These are phyloP conservation scores for Eretmochelys imbricata DNA, from an alignment of 2,113 vertebrate species.

Conservation along the genomic window DNA sequence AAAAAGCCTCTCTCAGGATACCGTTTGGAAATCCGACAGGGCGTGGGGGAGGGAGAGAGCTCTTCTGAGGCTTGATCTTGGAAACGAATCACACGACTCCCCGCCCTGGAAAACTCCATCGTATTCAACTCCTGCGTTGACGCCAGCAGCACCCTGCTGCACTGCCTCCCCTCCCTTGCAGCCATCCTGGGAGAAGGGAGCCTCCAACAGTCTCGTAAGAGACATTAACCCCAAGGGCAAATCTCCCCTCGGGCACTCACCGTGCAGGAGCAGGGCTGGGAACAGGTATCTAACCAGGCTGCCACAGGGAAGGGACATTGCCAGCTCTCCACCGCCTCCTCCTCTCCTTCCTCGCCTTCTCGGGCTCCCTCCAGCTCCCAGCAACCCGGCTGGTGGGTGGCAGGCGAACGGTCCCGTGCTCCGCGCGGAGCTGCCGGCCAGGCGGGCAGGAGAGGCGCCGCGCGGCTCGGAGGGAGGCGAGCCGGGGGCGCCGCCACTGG, in stretches of 20 bases:
- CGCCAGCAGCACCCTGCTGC: too few relatives aligned
- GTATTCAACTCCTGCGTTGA: too few relatives aligned
- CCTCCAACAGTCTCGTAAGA: not conserved
- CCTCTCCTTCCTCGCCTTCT: not conserved
- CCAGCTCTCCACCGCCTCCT: slow-evolving; percentile 32
- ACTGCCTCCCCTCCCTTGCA: too few relatives aligned
- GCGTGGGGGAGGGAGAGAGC: not conserved
- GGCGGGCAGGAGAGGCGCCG: not conserved
- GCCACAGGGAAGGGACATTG: slow-evolving; percentile 70
- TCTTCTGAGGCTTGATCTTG: not conserved
- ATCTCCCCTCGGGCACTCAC: slow-evolving; percentile 62
- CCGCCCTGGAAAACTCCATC: too few relatives aligned
- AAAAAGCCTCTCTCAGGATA: not conserved
- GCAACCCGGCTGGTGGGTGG: not conserved
- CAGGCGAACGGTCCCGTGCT: too few relatives aligned
- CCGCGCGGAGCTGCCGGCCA: too few relatives aligned
- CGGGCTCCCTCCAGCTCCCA: too few relatives aligned
- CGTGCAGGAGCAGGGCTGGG: slow-evolving; percentile 79
- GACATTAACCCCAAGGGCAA: not conserved
- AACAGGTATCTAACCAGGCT: slow-evolving; percentile 72
- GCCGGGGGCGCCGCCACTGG: too few relatives aligned
- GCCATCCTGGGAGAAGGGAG: not conserved
- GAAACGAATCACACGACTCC: not conserved
- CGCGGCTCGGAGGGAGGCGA: not conserved
- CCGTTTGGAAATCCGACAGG: not conserved